Evolutionary conservation across 2,113 vertebrate genomes (phyloP).

Genomic region (Mus spicilegus): DNA sequence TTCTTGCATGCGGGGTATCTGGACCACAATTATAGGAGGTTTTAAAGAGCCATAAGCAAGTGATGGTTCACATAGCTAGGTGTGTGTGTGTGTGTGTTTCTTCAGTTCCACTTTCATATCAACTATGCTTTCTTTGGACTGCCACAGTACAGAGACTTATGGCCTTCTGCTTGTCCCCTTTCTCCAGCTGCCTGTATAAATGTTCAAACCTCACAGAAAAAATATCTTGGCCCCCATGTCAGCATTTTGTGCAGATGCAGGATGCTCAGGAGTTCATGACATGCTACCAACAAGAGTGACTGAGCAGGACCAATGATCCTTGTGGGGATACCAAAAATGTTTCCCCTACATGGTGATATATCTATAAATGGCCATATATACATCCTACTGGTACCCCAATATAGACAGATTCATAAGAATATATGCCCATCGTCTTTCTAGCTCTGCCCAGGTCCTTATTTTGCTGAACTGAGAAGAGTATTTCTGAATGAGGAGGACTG

Average conservation of each 20-base stretch:
- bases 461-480: background rate
- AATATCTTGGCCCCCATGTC: background rate
- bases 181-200: background rate
- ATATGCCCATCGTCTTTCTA: background rate
- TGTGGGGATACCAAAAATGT: background rate
- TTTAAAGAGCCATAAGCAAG: background rate
- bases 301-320: background rate
- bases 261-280: background rate
- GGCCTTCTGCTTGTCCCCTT: background rate
- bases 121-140: conserved; percentile 3
- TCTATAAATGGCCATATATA: background rate
- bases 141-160: background rate
- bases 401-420: background rate
- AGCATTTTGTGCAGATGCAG: background rate
- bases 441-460: background rate
- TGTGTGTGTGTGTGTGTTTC: background rate
- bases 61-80: background rate
- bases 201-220: background rate
- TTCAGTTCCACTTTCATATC: background rate
- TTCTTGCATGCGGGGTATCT: background rate
- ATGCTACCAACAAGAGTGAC: background rate
- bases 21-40: background rate
- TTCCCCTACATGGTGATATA: background rate
- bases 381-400: background rate
- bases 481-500: background rate